phyloP scores from a whole-genome alignment of 2,113 vertebrate genomes.

The Nanger granti region DNA sequence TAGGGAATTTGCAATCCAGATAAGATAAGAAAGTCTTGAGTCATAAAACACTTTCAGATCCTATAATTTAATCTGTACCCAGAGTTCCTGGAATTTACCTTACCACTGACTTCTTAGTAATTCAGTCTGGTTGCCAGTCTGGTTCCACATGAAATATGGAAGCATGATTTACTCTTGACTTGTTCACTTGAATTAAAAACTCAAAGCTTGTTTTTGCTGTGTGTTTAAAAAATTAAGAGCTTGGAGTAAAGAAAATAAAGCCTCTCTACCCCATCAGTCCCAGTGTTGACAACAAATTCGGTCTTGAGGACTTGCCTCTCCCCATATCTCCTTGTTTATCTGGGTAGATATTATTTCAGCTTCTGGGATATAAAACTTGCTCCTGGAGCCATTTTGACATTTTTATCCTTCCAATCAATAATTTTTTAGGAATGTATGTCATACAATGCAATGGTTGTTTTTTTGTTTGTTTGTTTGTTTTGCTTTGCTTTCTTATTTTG shows the following conservation, averaged over 20 bases:
- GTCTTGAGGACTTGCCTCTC: neutral
- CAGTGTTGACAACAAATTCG: neutral
- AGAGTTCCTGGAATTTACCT: neutral
- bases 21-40: conserved; percentile 39
- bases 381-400: neutral
- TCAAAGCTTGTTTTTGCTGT: neutral
- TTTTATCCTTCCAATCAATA: neutral
- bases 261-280: neutral
- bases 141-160: neutral
- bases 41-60: conserved; percentile 27
- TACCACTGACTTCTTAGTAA: neutral
- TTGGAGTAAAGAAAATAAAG: neutral
- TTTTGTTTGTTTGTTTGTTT: neutral
- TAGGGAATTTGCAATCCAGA: neutral
- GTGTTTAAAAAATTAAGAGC: neutral
- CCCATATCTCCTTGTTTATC: neutral
- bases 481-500: neutral
- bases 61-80: neutral
- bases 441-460: neutral
- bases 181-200: neutral
- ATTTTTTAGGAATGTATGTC: neutral
- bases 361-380: neutral
- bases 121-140: neutral
- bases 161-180: neutral
- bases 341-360: neutral